Conservation (phyloP, 2,113 vertebrate genomes). For the Indri indri region DNA sequence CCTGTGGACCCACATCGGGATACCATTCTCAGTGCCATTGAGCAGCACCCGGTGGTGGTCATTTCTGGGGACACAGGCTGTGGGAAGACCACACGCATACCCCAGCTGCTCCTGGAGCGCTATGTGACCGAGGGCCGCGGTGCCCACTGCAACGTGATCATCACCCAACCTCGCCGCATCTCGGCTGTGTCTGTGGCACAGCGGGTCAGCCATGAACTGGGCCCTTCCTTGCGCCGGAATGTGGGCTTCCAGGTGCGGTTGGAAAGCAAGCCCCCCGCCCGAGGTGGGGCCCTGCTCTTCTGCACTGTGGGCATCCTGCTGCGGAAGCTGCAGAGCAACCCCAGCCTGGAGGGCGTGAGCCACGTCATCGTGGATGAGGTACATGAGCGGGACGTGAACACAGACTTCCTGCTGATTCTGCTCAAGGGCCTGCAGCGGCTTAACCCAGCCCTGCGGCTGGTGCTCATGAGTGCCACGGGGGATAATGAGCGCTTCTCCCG, state of each 20-base stretch:
- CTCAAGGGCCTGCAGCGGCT: constrained; percentile 88
- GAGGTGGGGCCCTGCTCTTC: constrained; percentile 95
- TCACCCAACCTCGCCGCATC: constrained; percentile 96
- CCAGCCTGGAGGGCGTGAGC: constrained; percentile 91
- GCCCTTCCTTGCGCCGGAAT: constrained; percentile 88
- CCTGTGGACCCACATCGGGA: constrained; percentile 92
- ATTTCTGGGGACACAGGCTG: constrained; percentile 97
- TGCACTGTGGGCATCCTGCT: constrained; percentile 96
- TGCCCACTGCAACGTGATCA: constrained; percentile 92
- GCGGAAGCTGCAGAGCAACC: constrained; percentile 94
- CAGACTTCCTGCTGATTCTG: constrained; percentile 95
- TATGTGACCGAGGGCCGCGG: constrained; percentile 87
- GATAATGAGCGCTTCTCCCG: constrained; percentile 92
- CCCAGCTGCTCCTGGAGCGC: constrained; percentile 94
- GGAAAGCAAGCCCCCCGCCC: constrained; percentile 91
- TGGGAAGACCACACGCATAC: constrained; percentile 96
- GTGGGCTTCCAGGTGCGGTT: constrained; percentile 97
- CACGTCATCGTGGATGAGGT: constrained; percentile 98
- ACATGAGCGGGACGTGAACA: constrained; percentile 97
- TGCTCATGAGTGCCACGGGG: constrained; percentile 97
- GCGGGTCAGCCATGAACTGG: constrained; percentile 94
- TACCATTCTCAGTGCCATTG: constrained; percentile 88
- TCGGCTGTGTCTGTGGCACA: constrained; percentile 96
- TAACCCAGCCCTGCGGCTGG: constrained; percentile 90
- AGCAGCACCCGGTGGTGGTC: constrained; percentile 91